Evolutionary conservation across 2,888 invertebrate genomes (phyloP), one percentile per base, ranked within the genome.

Genomic region (Agriotes lineatus): DNA sequence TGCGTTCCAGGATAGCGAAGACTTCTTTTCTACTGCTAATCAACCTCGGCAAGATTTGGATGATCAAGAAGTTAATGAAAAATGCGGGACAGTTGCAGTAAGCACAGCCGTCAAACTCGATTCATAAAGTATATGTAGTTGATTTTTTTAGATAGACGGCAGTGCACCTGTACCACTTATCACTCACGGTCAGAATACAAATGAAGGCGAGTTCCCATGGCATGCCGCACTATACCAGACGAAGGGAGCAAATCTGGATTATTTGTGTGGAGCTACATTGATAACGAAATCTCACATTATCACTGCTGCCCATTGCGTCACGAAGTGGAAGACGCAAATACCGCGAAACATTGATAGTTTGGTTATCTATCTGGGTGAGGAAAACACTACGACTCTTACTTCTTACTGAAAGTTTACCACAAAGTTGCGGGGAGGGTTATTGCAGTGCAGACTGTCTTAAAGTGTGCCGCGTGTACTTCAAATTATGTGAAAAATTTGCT

Each of bases 121-220:
- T 0, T 83, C 79, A 56, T 86, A 87, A 33, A 77, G 84, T 7
- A 75, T 83, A 0, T 85, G 85, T n/a, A n/a, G n/a, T n/a, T n/a
- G n/a, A n/a, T n/a, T n/a, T n/a, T n/a, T n/a, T n/a, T n/a, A n/a
- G n/a, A n/a, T n/a, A n/a, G n/a, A n/a, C n/a, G n/a, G n/a, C n/a
- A n/a, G n/a, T n/a, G n/a, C n/a, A 75, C 83, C 89, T 0, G 85
- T 85, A 69, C 89, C 89, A 0, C 79, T 90, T 61, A 88, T 90
- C 56, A 87, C 89, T 2, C 85, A 88, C 71, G 90, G 90, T 0
- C 85, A 87, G 20, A 85, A 86, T 0, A 89, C 90, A 0, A 78
- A 86, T 35, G 88, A 88, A 67, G 90, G 90, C 0, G 88, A 90
- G 75, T 90, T 89, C 87, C 91, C 91, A 0, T 91, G 91, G 91